Base-by-base conservation (phyloP, 2,797 vertebrate species). In the Pygocentrus nattereri region DNA sequence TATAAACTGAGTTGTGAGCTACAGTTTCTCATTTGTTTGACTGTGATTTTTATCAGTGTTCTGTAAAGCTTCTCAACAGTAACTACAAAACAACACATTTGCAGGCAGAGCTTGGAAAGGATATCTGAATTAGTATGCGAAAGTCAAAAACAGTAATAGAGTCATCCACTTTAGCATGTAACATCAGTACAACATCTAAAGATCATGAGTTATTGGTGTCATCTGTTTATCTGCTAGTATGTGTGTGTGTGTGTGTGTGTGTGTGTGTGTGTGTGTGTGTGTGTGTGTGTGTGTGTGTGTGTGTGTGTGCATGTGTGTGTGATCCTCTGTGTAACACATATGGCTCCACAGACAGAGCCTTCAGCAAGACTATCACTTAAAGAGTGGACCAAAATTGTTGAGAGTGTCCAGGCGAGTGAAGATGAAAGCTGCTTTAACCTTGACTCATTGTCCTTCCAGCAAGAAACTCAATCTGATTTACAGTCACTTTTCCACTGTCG, bases 321-420 rank as follows among this genome's bases (percentile, higher is more conserved):
- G 81, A 10, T 41, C 10, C 19, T 67, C 19, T 67, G 34, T 30
- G 25, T 34, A 5, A n/a, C 15, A 54, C 56, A 64, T 47, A 47
- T 62, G 59, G 21, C 30, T 61, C 6, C 11, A 49, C 8, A 30
- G 25, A 62, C 13, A 16, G 59, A 30, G 25, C 59, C 27, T 34
- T 64, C 27, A 18, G 61, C 61, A 34, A 34, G 27, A 18, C 27
- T 64, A 56, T 25, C 56, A 56, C 59, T 30, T 44, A 44, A 27
- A 64, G 15, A 18, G 5, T 64, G 27, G 31, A 34, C 27, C 7
- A 34, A 85, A 65, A 27, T 31, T 77, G 65, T 78, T 73, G 41
- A 82, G 74, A 84, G 82, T 84, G 83, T 79, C 65, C 47, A 31
- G 6, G 15, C 31, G 41, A 64, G 2, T 54, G 77, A 80, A n/a